phyloP scores from a whole-genome alignment of 2,888 invertebrate species.

The Aproaerema taeniolella region DNA sequence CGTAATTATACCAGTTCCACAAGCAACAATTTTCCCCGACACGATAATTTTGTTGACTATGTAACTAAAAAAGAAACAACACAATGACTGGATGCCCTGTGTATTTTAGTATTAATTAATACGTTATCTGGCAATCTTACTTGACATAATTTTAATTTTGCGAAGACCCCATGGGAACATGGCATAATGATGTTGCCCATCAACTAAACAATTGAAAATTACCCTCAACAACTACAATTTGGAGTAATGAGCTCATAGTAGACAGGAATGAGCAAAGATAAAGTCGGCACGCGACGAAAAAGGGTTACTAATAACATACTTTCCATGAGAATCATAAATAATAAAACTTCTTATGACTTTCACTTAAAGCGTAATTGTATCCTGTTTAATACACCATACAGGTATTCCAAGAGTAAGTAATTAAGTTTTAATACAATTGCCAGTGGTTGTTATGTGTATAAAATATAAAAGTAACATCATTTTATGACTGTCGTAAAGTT shows the following conservation, averaged over 20 bases:
- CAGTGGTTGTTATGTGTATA: constrained; percentile 16
- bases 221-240: constrained; percentile 54
- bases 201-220: constrained; percentile 51
- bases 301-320: constrained; percentile 22
- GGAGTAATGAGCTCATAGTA: constrained; percentile 48
- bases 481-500: constrained; percentile 27
- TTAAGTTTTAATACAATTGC: constrained; percentile 14
- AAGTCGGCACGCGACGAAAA: constrained; percentile 43
- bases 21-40: too few species aligned
- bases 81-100: neutral
- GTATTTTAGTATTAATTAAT: constrained; percentile 2
- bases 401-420: constrained; percentile 23
- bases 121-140: constrained; percentile 11
- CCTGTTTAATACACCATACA: constrained; percentile 11
- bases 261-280: constrained; percentile 36
- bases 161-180: constrained; percentile 23
- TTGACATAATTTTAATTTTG: constrained; percentile 21
- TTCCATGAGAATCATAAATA: constrained; percentile 25
- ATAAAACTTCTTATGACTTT: neutral
- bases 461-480: too few species aligned
- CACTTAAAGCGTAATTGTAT: too few species aligned
- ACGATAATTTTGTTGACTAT: too few species aligned
- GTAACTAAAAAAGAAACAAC: too few species aligned
- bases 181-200: constrained; percentile 40
- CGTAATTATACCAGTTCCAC: too few species aligned